Base-by-base conservation (phyloP, 2,113 vertebrate genomes). In the Aegotheles bennettii region DNA sequence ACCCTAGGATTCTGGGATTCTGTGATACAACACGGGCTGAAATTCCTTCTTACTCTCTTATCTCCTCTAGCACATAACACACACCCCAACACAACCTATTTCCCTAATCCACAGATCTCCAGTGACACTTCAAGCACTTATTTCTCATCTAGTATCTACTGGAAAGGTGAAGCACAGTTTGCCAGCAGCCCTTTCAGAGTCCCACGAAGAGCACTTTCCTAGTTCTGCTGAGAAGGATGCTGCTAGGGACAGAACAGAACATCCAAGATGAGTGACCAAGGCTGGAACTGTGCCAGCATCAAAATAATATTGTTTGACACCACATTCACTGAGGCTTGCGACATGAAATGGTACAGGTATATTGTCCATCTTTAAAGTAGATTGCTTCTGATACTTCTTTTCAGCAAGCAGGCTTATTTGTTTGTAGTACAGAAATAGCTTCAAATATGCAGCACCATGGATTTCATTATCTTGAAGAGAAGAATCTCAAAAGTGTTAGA, bases 241-340 rank as follows among this genome's bases (percentile, higher is more conserved):
- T 35, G 8, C 2, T 11, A 61, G 17, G 6, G 11, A 33, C 33
- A 35, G 15, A 51, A 45, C 0, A 0, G 20, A 67, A 10, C 21
- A 51, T 38, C 15, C 45, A 61, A 35, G 24, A 24, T 25, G 19
- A 18, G 8, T 35, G 26, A 54, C 4, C 25, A 61, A 48, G 51
- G 15, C 33, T 29, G 21, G 24, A 59, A 45, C 3, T 33, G 7
- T 60, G 29, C 4, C 60, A 38, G 8, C 28, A 17, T 53, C 7
- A 17, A 79, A 87, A 50, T 3, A 33, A 3, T 35, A 16, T 48
- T 69, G 3, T 45, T 59, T 1, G 0, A 17, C 64, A 21, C 6
- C n/a, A 54, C 3, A 43, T 75, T 60, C 8, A 25, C 9, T 64
- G 26, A 53, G 23, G 21, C 6, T 42, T 48, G 7, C 38, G 38